Evolutionary conservation across 1,140 invertebrate species (phyloP), one percentile per base, ranked within the genome.

Genomic region (Papilio glaucus): DNA sequence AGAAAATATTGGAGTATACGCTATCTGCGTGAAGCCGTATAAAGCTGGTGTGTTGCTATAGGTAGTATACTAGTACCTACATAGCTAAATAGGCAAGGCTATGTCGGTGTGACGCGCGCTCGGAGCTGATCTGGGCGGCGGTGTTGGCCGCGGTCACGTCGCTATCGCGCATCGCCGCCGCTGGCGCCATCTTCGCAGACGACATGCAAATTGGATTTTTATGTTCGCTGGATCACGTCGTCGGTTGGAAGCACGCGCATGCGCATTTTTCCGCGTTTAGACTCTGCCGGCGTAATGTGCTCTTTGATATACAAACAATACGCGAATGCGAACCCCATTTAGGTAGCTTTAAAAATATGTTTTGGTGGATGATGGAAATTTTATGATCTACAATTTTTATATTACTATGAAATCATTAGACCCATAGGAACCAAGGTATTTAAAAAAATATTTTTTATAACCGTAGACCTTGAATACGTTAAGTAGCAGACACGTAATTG

Each of bases 201-300:
- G 74, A 72, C 76, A 77, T 77, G 76, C 76, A 77, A 77, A 77
- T 72, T 69, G 72, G 45, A 78, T 78, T 78, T 75, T 78, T 71
- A 74, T 70, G 57, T 38, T 53, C 69, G 63, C 38, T 26, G 15
- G 72, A 68, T 60, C 72, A 71, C 72, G 75, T 73, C 68, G 37
- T 29, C 29, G 38, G n/a, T 38, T 39, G 41, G 71, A 72, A 71
- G 65, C 65, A 68, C 65, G 65, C 39, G 65, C 41, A 68, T 26
- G 65, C 65, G 65, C 65, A 68, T 68, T 68, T 68, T 68, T 68
- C 65, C 65, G 65, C 65, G 65, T 68, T 68, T 68, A 68, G 65
- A 33, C 29, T 65, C 45, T 15, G 4, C 9, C 65, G 65, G 15
- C 65, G 65, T 68, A 67, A 67, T 67, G 39, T 68, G 65, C 29